These are phyloP conservation scores for Pteromalus puparum DNA, from an alignment of 1,140 invertebrate species.

Conservation along the genomic window DNA sequence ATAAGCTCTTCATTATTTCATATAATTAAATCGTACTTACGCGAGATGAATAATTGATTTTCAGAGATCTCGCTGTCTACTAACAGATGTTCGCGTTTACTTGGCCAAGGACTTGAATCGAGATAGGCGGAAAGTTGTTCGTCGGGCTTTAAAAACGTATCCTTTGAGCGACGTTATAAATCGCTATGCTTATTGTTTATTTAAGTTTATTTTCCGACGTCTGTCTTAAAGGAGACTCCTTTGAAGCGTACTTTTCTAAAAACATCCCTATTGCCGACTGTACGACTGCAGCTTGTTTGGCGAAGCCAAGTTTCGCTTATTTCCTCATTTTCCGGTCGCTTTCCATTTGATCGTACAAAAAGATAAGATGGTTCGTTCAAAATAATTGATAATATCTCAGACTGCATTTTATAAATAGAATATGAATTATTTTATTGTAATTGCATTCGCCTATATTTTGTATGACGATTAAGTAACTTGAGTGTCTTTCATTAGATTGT, in stretches of 20 bases:
- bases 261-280: background rate
- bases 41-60: constrained; percentile 38
- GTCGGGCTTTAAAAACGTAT: constrained; percentile 68
- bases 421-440: background rate
- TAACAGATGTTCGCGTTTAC: constrained; percentile 55
- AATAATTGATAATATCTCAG: background rate
- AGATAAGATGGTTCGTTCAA: background rate
- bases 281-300: background rate
- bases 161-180: constrained; percentile 60
- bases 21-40: background rate
- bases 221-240: background rate
- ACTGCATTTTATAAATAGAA: background rate
- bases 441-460: background rate
- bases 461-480: background rate
- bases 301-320: constrained; percentile 5
- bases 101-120: constrained; percentile 56
- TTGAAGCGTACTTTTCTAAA: background rate
- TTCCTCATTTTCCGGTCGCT: background rate
- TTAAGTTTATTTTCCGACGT: background rate
- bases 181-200: background rate
- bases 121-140: constrained; percentile 44
- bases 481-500: too few relatives aligned
- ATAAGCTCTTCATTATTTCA: background rate
- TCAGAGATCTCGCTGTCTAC: constrained; percentile 58
- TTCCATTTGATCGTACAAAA: background rate